Evolutionary conservation across 2,797 vertebrate genomes (phyloP), one percentile per base, ranked within the genome.

Genomic region (Pygocentrus nattereri): DNA sequence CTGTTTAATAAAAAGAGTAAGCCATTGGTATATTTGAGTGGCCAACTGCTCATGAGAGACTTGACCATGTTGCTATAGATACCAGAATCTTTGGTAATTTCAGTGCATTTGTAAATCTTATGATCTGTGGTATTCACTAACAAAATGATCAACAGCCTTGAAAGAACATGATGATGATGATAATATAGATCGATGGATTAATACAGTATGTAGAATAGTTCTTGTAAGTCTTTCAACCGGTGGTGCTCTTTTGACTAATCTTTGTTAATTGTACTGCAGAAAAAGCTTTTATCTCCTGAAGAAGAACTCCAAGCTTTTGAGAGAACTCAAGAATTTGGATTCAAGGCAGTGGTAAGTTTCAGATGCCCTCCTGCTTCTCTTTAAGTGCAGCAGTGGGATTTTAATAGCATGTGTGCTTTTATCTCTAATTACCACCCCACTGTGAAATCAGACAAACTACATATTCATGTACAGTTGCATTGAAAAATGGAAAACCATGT

Each of bases 261-360:
- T 62, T 86, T 68, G 23, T 64, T 79, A 88, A 41, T 92, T 67
- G 76, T 23, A 87, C 31, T 88, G 62, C 89, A 99, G 98, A 85
- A 99, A 99, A 93, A 98, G 94, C 90, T 99, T 99, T 90, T 97
- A 99, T 90, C 93, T 99, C 79, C 92, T 99, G 86, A 99, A 99
- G 96, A 99, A 99, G 93, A 99, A 99, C 88, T 96, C 97, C 38
- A 99, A 99, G 92, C 95, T 99, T 75, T 91, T 99, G 89, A 94
- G 98, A 89, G 98, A 99, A 82, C 92, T 99, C 87, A 99, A 99
- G 93, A 98, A 99, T 91, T 92, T 99, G 93, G 98, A 99, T 88
- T 99, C 98, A 34, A 96, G 98, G 73, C 98, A 99, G 54, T 99
- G 98, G 98, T 99, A 95, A 89, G 95, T 91, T 82, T 75, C 58